Evolutionary conservation across 2,113 vertebrate species (phyloP).

Genomic region (Aegithalos caudatus): DNA sequence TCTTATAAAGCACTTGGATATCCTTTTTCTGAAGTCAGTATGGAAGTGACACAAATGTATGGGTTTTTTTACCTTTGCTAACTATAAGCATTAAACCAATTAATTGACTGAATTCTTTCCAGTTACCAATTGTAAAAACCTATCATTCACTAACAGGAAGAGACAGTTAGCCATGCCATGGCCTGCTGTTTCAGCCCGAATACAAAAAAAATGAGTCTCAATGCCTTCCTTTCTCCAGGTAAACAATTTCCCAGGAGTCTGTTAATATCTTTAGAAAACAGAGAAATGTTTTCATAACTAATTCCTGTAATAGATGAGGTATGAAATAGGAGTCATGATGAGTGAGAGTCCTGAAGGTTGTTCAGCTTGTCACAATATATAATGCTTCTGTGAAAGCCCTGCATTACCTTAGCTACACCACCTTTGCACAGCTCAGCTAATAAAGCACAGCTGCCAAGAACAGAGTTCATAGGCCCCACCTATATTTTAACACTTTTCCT

Average conservation of each 20-base stretch:
- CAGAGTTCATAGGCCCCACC: not conserved
- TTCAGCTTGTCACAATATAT: not conserved
- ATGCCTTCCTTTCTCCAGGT: not conserved
- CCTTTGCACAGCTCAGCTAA: not conserved
- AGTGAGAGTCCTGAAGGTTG: constrained; percentile 31
- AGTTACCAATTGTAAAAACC: not conserved
- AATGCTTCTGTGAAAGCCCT: constrained; percentile 10
- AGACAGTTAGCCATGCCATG: not conserved
- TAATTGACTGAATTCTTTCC: not conserved
- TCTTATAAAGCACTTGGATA: not conserved
- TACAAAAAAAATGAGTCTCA: not conserved
- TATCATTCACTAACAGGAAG: not conserved
- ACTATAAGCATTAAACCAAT: not conserved
- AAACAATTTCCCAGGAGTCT: constrained; percentile 2
- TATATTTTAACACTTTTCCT: constrained; percentile 23
- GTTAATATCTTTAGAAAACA: constrained; percentile 38
- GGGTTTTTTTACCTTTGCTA: not conserved
- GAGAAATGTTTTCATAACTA: constrained; percentile 23
- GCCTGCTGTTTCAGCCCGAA: not conserved
- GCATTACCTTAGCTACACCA: not conserved
- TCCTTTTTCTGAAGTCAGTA: not conserved
- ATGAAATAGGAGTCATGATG: constrained; percentile 15
- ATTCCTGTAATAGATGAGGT: constrained; percentile 12
- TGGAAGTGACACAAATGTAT: not conserved
- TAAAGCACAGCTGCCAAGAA: constrained; percentile 18